Evolutionary conservation across 2,888 invertebrate genomes (phyloP).

Genomic region (Leptopterna dolabrata): DNA sequence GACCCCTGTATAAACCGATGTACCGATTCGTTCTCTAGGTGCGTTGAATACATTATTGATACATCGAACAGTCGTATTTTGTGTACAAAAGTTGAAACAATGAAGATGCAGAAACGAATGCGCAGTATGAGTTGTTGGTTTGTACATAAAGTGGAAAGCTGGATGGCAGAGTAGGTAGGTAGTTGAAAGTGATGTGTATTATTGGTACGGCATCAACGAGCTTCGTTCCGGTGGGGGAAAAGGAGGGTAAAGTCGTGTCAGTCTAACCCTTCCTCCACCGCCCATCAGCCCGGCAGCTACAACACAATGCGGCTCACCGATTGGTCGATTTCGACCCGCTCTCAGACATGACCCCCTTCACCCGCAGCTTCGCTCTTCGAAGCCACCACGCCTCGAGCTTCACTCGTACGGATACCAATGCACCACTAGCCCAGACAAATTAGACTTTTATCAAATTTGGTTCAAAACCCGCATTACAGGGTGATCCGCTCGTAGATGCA

Average conservation of each 20-base stretch:
- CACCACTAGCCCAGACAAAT: too few relatives aligned
- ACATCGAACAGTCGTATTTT: too few relatives aligned
- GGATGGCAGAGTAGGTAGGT: neutral
- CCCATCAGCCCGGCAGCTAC: neutral
- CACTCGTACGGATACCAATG: neutral
- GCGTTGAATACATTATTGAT: too few relatives aligned
- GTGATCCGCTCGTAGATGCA: too few relatives aligned
- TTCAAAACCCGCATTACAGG: too few relatives aligned
- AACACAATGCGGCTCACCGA: neutral
- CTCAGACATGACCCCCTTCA: neutral
- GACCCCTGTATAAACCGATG: too few relatives aligned
- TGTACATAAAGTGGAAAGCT: too few relatives aligned
- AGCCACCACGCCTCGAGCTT: neutral
- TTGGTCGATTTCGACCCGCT: slow-evolving; percentile 3
- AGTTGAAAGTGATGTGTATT: neutral
- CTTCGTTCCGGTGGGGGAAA: neutral
- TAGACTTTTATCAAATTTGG: too few relatives aligned
- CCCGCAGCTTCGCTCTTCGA: neutral
- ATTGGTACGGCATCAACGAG: neutral
- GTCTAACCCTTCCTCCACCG: neutral
- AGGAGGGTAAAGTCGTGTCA: neutral
- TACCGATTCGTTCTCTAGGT: too few relatives aligned
- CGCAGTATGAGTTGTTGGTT: too few relatives aligned
- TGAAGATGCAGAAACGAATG: too few relatives aligned
- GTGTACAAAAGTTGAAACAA: too few relatives aligned